Percentiles rank a stretch among this genome's conserved stretches.
These are phyloP conservation scores for Acrobasis consociella DNA, from an alignment of 2,888 invertebrate genomes.

Conservation along the genomic window DNA sequence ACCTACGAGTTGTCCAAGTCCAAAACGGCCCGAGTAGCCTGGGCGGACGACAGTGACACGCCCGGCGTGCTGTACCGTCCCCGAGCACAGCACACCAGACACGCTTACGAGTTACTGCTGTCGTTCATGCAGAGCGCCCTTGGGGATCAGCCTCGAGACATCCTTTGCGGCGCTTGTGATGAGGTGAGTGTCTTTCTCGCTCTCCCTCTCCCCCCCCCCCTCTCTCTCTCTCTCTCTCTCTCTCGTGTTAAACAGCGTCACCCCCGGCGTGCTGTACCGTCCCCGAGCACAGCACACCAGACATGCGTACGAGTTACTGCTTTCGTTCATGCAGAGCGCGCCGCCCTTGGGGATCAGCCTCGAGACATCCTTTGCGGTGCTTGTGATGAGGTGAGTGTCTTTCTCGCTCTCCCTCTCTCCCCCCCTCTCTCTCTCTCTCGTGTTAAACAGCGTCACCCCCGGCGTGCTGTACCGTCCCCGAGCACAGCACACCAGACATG, in stretches of 20 bases:
- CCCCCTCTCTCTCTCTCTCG: too few relatives aligned
- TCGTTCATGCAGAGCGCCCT: conserved; percentile 98
- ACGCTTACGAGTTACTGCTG: conserved; percentile 97
- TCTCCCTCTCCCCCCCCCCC: too few relatives aligned
- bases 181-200: conserved; percentile 85
- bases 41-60: conserved; percentile 97
- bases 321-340: conserved; percentile 99
- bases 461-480: too few relatives aligned
- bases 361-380: too few relatives aligned
- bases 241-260: conserved; percentile 85
- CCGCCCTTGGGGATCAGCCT: too few relatives aligned
- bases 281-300: conserved; percentile 48
- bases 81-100: conserved; percentile 98
- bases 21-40: conserved; percentile 92
- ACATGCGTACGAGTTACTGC: conserved; percentile 97
- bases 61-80: conserved; percentile 98
- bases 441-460: too few relatives aligned
- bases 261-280: conserved; percentile 96
- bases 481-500: too few relatives aligned
- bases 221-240: too few relatives aligned
- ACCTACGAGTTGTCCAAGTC: conserved; percentile 95
- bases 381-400: too few relatives aligned
- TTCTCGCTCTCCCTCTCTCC: too few relatives aligned
- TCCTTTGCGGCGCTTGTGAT: conserved; percentile 99
- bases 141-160: conserved; percentile 98